These are phyloP conservation scores for Thymelicus lineola DNA, from an alignment of 2,888 invertebrate genomes.

Conservation along the genomic window DNA sequence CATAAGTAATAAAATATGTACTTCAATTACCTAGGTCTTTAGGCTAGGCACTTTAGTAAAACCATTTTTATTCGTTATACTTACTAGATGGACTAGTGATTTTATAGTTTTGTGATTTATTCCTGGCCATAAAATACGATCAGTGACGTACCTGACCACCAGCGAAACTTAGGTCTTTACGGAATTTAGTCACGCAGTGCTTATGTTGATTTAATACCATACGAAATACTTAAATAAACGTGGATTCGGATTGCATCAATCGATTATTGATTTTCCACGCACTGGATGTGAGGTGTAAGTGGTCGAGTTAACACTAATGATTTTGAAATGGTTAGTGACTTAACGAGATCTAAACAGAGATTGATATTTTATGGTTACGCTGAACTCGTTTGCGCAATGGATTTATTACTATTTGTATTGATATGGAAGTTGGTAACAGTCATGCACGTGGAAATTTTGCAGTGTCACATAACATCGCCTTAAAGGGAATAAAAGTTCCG, in stretches of 20 bases:
- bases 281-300: slow-evolving; percentile 43
- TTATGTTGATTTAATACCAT: slow-evolving; percentile 21
- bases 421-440: too few species aligned
- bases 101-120: background rate
- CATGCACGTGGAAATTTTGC: too few species aligned
- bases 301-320: slow-evolving; percentile 59
- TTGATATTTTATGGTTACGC: slow-evolving; percentile 56
- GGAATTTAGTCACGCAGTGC: slow-evolving; percentile 20
- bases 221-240: slow-evolving; percentile 10
- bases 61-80: too few species aligned
- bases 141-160: background rate
- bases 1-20: too few species aligned
- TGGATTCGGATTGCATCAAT: slow-evolving; percentile 14
- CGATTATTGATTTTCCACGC: slow-evolving; percentile 58
- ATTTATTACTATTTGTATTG: too few species aligned
- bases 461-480: too few species aligned
- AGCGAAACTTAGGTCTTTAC: slow-evolving; percentile 2
- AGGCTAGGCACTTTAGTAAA: too few species aligned
- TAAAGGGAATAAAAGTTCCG: too few species aligned
- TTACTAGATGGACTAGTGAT: background rate
- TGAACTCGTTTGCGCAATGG: slow-evolving; percentile 32
- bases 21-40: too few species aligned
- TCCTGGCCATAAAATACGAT: background rate
- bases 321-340: slow-evolving; percentile 75
- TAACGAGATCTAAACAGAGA: slow-evolving; percentile 74